These are phyloP conservation scores for Eupithecia abbreviata DNA, from an alignment of 2,888 invertebrate species.

Conservation along the genomic window DNA sequence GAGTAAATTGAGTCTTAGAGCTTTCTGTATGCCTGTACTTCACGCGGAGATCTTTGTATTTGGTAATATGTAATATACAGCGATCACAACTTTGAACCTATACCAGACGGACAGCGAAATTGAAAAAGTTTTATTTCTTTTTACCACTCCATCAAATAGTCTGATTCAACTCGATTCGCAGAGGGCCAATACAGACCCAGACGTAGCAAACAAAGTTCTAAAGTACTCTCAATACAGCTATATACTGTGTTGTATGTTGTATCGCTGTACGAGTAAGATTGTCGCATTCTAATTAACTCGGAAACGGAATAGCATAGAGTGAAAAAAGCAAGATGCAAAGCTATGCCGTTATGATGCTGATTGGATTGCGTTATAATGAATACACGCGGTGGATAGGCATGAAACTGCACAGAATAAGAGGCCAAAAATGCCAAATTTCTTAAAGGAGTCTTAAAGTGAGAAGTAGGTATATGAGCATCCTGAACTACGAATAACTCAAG, in stretches of 20 bases:
- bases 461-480: background rate
- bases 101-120: background rate
- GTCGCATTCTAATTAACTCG: background rate
- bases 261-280: background rate
- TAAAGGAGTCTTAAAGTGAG: background rate
- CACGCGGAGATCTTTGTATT: background rate
- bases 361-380: background rate
- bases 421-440: background rate
- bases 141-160: background rate
- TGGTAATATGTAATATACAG: background rate
- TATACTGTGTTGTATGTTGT: background rate
- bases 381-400: background rate
- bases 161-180: background rate
- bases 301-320: background rate
- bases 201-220: background rate
- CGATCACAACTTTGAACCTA: background rate
- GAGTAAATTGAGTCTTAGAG: background rate
- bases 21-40: background rate
- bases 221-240: background rate
- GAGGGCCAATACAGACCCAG: background rate
- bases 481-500: background rate
- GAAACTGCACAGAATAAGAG: background rate
- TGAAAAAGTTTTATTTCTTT: constrained; percentile 7
- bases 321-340: background rate
- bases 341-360: background rate